A percentile compares a stretch with the other conserved stretches of the same genome.
phyloP scores from a whole-genome alignment of 2,797 vertebrate genomes.

The Rhyacichthys aspro region DNA sequence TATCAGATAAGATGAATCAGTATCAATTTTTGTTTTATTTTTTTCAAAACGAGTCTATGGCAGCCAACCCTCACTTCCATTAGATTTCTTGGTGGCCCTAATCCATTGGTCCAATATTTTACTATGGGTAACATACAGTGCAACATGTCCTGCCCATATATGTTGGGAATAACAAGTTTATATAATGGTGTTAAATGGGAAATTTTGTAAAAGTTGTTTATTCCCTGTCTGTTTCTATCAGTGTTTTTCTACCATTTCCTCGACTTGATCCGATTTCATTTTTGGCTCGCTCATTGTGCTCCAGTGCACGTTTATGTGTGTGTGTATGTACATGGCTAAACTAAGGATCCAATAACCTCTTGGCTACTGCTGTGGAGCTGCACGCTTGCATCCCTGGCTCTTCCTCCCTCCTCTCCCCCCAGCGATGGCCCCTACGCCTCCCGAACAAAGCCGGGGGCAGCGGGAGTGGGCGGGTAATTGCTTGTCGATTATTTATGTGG shows the following conservation, averaged over 20 bases:
- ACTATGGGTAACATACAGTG: too few species aligned
- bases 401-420: slow-evolving; percentile 64
- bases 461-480: slow-evolving; percentile 87
- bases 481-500: slow-evolving; percentile 88
- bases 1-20: too few species aligned
- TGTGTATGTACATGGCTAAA: slow-evolving; percentile 59
- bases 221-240: slow-evolving; percentile 65
- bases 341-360: slow-evolving; percentile 69
- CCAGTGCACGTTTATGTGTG: slow-evolving; percentile 15
- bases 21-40: too few species aligned
- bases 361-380: slow-evolving; percentile 63
- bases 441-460: slow-evolving; percentile 84
- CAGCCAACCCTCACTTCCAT: too few species aligned
- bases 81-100: too few species aligned
- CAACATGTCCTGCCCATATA: too few species aligned
- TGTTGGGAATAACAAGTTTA: not conserved
- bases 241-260: slow-evolving; percentile 17
- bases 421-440: slow-evolving; percentile 73
- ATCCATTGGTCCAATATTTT: too few species aligned
- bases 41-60: too few species aligned
- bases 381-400: slow-evolving; percentile 60
- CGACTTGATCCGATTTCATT: slow-evolving; percentile 36
- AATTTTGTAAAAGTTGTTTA: slow-evolving; percentile 40
- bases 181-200: slow-evolving; percentile 6
- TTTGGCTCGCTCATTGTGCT: slow-evolving; percentile 34